Base-by-base conservation (phyloP, 2,113 vertebrate genomes). In the Catharus fuscescens region DNA sequence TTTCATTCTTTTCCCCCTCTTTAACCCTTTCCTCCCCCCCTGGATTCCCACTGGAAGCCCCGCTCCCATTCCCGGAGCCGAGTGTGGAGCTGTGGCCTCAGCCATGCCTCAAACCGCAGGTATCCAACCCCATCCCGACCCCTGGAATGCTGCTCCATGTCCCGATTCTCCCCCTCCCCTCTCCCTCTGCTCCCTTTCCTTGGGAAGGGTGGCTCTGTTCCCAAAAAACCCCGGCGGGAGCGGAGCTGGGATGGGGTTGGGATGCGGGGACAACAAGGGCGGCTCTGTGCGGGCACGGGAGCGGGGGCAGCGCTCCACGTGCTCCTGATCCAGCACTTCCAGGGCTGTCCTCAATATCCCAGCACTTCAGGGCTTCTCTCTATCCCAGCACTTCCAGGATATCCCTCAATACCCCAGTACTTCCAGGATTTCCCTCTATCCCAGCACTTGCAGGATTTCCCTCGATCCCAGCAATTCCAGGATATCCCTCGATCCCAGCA, bases 111-210 rank as follows among this genome's bases (percentile, higher is more conserved):
- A 80, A 92, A 95, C 96, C 94, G 72, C 96, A 95, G 94, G 84
- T 91, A 95, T 96, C 94, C 84, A 78, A 85, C 91, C 89, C 84
- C 6, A 21, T 91, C 89, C 81, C 86, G 36, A 92, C 67, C 56
- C 89, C 83, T 50, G 23, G 14, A 60, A 79, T 47, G 1, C 44
- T 60, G 47, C 80, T 92, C 91, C 54, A 92, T 87, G 73, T 92
- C 73, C 50, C 9, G 31, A 90, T 95, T 95, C 34, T 34, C 34
- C 34, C 34, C 34, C 34, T 34, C 42, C 26, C 5, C 50, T 38
- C 14, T 24, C 28, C 47, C 54, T 9, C 21, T 38, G 40, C 64
- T 86, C 86, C 19, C 34, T 40, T 61, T 50, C 5, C 79, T 19
- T 3, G 4, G 18, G 78, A 42, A 29, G 8, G 26, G 10, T 14